Conservation (phyloP, 2,888 invertebrate genomes). For the Caenorhabditis plicata region DNA sequence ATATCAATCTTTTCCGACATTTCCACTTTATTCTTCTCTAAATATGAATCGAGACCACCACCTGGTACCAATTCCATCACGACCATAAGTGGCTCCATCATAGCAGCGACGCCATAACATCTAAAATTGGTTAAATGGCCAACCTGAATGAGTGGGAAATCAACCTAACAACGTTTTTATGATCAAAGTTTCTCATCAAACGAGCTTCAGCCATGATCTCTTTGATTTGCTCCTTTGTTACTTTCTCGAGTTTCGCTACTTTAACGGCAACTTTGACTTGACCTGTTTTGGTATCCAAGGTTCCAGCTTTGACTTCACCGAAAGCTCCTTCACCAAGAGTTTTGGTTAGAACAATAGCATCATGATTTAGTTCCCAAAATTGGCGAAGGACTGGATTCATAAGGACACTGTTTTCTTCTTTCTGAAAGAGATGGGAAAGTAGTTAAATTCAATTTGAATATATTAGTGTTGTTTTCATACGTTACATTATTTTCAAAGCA, state of each 20-base stretch:
- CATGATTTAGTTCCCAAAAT: slow-evolving; percentile 50
- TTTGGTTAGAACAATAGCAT: slow-evolving; percentile 41
- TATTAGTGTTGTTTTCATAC: no score
- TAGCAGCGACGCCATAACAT: slow-evolving; percentile 51
- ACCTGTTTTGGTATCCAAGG: not conserved
- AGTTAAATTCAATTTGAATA: no score
- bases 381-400: slow-evolving; percentile 28
- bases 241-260: slow-evolving; percentile 43
- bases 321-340: slow-evolving; percentile 56
- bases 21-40: slow-evolving; percentile 37
- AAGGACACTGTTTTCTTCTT: slow-evolving; percentile 1
- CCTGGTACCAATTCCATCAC: slow-evolving; percentile 48
- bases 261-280: slow-evolving; percentile 21
- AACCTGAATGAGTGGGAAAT: no score
- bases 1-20: slow-evolving; percentile 29
- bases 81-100: slow-evolving; percentile 42
- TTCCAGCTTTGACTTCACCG: slow-evolving; percentile 49
- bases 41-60: slow-evolving; percentile 44
- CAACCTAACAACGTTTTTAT: slow-evolving; percentile 42
- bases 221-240: slow-evolving; percentile 51
- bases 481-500: no score
- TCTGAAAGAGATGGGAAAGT: no score
- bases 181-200: slow-evolving; percentile 46
- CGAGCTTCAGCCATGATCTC: slow-evolving; percentile 51
- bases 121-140: no score